phyloP scores from a whole-genome alignment of 92 coral and sea anemone genomes.

The Scolanthus callimorphus region DNA sequence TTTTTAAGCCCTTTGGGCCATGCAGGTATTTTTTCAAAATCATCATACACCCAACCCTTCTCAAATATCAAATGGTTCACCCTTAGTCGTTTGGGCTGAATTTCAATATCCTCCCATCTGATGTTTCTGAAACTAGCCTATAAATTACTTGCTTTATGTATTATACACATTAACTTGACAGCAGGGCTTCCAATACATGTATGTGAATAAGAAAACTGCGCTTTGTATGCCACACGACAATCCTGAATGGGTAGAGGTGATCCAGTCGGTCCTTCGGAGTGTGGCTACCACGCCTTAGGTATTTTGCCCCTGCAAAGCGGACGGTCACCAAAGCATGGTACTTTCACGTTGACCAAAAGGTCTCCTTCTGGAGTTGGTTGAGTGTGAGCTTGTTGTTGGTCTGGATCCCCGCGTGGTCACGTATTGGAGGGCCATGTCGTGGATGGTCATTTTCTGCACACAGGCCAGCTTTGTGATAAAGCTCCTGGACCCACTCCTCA shows the following conservation, averaged over 20 bases:
- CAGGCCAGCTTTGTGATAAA: conserved; percentile 34
- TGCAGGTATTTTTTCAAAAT: no score
- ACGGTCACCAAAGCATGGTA: conserved; percentile 45
- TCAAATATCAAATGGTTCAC: no score
- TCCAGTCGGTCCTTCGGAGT: conserved; percentile 37
- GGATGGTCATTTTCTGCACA: conserved; percentile 15
- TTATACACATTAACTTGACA: not conserved
- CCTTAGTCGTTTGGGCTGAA: no score
- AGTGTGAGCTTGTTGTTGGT: conserved; percentile 26
- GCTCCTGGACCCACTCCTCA: conserved; percentile 31
- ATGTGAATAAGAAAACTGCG: conserved; percentile 40
- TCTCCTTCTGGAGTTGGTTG: conserved; percentile 9
- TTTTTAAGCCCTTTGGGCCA: no score
- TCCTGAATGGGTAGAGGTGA: conserved; percentile 31
- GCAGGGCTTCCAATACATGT: not conserved
- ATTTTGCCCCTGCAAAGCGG: no score
- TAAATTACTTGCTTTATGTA: no score
- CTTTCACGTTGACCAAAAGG: conserved; percentile 18
- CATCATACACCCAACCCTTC: no score
- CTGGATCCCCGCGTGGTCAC: conserved; percentile 16
- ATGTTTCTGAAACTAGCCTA: no score
- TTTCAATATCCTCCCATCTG: no score
- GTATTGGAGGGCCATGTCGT: conserved; percentile 21
- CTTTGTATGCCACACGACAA: conserved; percentile 45
- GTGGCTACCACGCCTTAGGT: conserved; percentile 28